A percentile compares a stretch with the other conserved stretches of the same genome.
phyloP scores from a whole-genome alignment of 2,797 vertebrate genomes.

The Menidia menidia region DNA sequence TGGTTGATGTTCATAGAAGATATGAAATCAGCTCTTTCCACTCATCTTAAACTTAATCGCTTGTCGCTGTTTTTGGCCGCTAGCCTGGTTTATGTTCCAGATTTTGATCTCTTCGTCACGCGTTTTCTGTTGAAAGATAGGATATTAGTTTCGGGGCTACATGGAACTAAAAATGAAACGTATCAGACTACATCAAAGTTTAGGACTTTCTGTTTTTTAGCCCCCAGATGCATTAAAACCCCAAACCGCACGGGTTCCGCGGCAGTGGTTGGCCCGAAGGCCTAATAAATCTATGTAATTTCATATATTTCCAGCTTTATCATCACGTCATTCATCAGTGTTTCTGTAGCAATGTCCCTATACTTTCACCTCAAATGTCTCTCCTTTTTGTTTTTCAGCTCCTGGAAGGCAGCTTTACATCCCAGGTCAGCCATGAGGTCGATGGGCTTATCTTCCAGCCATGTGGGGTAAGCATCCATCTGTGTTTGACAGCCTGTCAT shows the following conservation, averaged over 20 bases:
- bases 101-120: slow-evolving; percentile 48
- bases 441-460: slow-evolving; percentile 99
- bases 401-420: slow-evolving; percentile 96
- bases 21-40: slow-evolving; percentile 41
- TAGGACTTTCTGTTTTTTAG: slow-evolving; percentile 1
- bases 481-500: slow-evolving; percentile 32
- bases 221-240: slow-evolving; percentile 11
- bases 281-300: slow-evolving; percentile 40
- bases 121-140: slow-evolving; percentile 44
- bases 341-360: slow-evolving; percentile 23
- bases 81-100: slow-evolving; percentile 27
- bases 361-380: background rate
- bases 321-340: slow-evolving; percentile 37
- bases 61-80: slow-evolving; percentile 46
- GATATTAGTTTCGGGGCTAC: slow-evolving; percentile 18
- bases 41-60: slow-evolving; percentile 46
- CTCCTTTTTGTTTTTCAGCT: slow-evolving; percentile 79
- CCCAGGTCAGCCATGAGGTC: slow-evolving; percentile 98
- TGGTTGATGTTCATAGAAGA: slow-evolving; percentile 44
- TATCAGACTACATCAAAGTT: slow-evolving; percentile 7
- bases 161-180: slow-evolving; percentile 27
- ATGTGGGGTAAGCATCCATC: slow-evolving; percentile 88
- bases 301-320: slow-evolving; percentile 14
- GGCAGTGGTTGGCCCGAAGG: slow-evolving; percentile 18
- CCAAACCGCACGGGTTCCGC: slow-evolving; percentile 3